Conservation (phyloP, 2,113 vertebrate species). For the Nothobranchius kuhntae region DNA sequence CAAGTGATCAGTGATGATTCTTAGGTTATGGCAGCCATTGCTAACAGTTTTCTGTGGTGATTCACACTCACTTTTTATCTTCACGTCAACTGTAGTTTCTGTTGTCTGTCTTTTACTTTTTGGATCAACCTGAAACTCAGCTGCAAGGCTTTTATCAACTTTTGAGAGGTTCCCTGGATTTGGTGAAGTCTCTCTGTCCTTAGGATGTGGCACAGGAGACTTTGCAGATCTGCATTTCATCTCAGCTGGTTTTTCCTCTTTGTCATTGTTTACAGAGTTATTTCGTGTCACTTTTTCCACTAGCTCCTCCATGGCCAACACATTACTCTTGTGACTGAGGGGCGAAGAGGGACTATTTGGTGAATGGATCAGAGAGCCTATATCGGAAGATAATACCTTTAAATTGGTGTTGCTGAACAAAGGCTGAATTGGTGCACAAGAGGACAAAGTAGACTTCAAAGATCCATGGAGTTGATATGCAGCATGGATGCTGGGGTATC, state of each 20-base stretch:
- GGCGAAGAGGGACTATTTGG: conserved; percentile 88
- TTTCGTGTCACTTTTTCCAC: conserved; percentile 97
- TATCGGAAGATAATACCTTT: conserved; percentile 84
- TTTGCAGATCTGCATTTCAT: conserved; percentile 77
- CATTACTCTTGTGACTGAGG: conserved; percentile 91
- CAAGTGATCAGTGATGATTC: conserved; percentile 95
- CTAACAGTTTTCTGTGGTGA: conserved; percentile 84
- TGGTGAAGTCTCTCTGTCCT: conserved; percentile 85
- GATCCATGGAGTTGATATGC: conserved; percentile 95
- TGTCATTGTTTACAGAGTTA: conserved; percentile 83
- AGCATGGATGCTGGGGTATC: conserved; percentile 97
- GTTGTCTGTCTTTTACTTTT: conserved; percentile 76
- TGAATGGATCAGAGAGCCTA: conserved; percentile 87
- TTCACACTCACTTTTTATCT: conserved; percentile 85
- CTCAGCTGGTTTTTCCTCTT: conserved; percentile 82
- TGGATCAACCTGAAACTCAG: conserved; percentile 69
- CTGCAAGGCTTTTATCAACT: conserved; percentile 66
- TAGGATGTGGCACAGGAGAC: conserved; percentile 80
- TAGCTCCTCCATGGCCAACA: conserved; percentile 96
- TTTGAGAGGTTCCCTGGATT: conserved; percentile 79
- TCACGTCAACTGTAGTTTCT: conserved; percentile 76
- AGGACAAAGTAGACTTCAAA: conserved; percentile 83
- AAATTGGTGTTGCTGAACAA: conserved; percentile 82
- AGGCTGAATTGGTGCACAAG: conserved; percentile 88
- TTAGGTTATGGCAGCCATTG: conserved; percentile 90